Conservation (phyloP, 2,113 vertebrate species). For the Zosterops lateralis region DNA sequence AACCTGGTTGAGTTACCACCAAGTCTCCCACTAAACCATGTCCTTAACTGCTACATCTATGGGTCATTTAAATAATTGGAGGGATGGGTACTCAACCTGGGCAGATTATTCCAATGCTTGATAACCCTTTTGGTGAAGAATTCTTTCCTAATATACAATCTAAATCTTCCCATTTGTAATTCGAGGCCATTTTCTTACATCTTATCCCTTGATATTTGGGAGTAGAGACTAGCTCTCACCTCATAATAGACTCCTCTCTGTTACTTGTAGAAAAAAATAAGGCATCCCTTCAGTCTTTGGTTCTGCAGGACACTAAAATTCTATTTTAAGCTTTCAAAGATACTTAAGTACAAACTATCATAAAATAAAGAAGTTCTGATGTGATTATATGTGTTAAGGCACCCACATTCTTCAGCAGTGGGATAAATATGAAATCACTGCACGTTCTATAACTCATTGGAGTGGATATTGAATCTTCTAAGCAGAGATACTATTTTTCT, state of each 20-base stretch:
- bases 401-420: background rate
- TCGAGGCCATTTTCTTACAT: background rate
- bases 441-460: background rate
- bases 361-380: conserved; percentile 28
- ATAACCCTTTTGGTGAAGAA: background rate
- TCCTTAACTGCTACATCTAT: background rate
- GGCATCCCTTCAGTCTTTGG: background rate
- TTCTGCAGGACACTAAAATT: background rate
- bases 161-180: background rate
- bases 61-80: background rate
- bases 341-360: background rate
- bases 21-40: background rate
- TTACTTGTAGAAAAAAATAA: background rate
- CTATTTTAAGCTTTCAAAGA: conserved; percentile 40
- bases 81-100: background rate
- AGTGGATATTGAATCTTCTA: background rate
- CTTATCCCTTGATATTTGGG: fast-evolving
- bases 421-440: conserved; percentile 17
- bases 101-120: background rate
- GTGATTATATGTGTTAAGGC: conserved; percentile 34
- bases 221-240: background rate
- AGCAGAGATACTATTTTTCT: background rate
- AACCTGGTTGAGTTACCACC: background rate
- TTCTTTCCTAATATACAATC: background rate
- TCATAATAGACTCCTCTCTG: fast-evolving